Evolutionary conservation across 2,888 invertebrate genomes (phyloP).

Genomic region (Tachina lurida): DNA sequence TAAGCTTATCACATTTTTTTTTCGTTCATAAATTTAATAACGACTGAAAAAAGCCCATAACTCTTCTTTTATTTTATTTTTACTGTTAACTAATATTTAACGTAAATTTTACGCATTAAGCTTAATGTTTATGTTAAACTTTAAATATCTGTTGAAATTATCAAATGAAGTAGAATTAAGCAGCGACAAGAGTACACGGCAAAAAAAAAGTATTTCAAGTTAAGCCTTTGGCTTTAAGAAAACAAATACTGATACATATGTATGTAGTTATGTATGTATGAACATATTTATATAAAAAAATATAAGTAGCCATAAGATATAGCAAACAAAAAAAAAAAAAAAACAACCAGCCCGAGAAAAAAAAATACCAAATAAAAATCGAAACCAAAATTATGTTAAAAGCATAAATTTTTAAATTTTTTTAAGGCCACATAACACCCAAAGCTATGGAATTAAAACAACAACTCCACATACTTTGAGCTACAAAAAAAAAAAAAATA

Average conservation of each 20-base stretch:
- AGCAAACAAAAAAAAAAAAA: background rate
- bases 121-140: slow-evolving; percentile 70
- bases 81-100: slow-evolving; percentile 28
- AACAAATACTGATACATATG: slow-evolving; percentile 12
- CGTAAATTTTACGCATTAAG: slow-evolving; percentile 57
- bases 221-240: slow-evolving; percentile 52
- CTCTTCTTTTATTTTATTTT: slow-evolving; percentile 24
- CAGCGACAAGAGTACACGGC: slow-evolving; percentile 19
- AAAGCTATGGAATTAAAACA: slow-evolving; percentile 61
- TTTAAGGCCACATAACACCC: slow-evolving; percentile 68
- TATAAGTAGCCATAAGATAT: slow-evolving; percentile 65
- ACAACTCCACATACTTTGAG: slow-evolving; percentile 40
- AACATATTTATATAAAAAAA: slow-evolving; percentile 50
- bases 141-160: slow-evolving; percentile 71
- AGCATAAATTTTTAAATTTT: slow-evolving; percentile 56
- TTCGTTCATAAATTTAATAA: slow-evolving; percentile 58
- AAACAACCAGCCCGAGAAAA: slow-evolving; percentile 15
- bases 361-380: slow-evolving; percentile 18
- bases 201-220: slow-evolving; percentile 34
- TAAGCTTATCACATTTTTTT: slow-evolving; percentile 59
- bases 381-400: slow-evolving; percentile 54
- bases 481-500: slow-evolving; percentile 43
- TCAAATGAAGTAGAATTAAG: slow-evolving; percentile 61
- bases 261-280: slow-evolving; percentile 3
- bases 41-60: slow-evolving; percentile 32